These are phyloP conservation scores for Acipenser ruthenus DNA, from an alignment of 2,797 vertebrate genomes.

Conservation along the genomic window DNA sequence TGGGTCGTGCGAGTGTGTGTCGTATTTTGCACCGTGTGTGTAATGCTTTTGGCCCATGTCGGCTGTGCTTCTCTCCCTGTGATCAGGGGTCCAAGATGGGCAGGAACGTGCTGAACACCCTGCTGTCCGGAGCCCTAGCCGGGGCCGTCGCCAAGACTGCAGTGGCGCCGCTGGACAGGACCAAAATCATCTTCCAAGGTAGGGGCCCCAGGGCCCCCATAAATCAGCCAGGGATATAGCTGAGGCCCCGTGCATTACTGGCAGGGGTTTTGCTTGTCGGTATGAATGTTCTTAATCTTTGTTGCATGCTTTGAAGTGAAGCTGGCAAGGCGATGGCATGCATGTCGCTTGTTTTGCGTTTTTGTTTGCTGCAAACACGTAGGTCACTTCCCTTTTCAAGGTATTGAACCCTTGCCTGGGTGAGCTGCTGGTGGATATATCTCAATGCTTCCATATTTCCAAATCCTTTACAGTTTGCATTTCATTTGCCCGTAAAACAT, in stretches of 20 bases:
- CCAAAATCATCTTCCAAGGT: slow-evolving; percentile 99
- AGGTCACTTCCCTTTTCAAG: no score
- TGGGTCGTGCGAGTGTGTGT: slow-evolving; percentile 1
- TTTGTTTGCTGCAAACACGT: no score
- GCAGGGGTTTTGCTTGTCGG: background rate
- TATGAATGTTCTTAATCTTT: background rate
- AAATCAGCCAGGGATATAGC: no score
- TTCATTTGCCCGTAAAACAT: no score
- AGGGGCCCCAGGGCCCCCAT: slow-evolving; percentile 21
- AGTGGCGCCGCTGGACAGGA: slow-evolving; percentile 90
- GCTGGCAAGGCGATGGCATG: no score
- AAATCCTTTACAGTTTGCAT: no score
- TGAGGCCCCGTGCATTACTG: background rate
- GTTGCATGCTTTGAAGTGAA: background rate
- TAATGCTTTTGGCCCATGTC: slow-evolving; percentile 7
- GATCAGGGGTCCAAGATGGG: slow-evolving; percentile 60
- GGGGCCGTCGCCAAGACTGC: slow-evolving; percentile 92
- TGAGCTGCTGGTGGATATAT: no score
- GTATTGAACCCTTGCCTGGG: no score
- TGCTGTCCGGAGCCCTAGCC: slow-evolving; percentile 83
- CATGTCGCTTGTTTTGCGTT: no score
- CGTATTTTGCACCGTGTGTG: slow-evolving; percentile 16
- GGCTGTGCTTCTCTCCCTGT: slow-evolving; percentile 14
- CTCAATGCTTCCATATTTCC: no score
- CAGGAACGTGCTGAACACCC: slow-evolving; percentile 70